Evolutionary conservation across 30 jellyfish, hydroid and myxozoan species (phyloP).

Genomic region (Pseudorhiza aurosa): DNA sequence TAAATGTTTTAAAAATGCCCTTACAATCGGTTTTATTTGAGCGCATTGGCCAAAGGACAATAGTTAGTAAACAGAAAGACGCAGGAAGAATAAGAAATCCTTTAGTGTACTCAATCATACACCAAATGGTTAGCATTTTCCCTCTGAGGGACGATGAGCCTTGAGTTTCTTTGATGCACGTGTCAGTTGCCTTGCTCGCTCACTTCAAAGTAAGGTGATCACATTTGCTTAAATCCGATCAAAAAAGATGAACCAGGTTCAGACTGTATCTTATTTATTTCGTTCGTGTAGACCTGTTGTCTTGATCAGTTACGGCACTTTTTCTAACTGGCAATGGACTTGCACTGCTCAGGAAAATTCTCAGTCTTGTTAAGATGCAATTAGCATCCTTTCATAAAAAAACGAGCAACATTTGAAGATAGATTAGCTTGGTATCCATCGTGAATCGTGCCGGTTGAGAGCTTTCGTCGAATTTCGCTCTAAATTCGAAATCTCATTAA

Average conservation of each 20-base stretch:
- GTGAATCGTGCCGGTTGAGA: no score
- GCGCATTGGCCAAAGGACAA: slow-evolving; percentile 9
- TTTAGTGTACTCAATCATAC: no score
- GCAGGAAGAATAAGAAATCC: background rate
- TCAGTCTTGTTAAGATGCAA: no score
- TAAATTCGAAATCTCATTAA: no score
- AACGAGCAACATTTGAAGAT: no score
- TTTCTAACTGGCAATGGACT: no score
- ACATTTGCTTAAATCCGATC: slow-evolving; percentile 1
- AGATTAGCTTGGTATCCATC: no score
- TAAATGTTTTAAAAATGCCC: slow-evolving; percentile 7
- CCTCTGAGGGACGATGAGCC: background rate
- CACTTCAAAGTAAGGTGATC: background rate
- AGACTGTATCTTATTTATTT: slow-evolving; percentile 13
- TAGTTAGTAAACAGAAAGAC: slow-evolving; percentile 13
- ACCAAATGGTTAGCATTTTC: background rate
- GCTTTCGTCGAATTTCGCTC: no score
- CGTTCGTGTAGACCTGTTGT: no score
- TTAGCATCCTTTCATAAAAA: no score
- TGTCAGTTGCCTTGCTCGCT: slow-evolving; percentile 1
- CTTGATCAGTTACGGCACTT: no score
- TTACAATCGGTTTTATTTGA: slow-evolving; percentile 20
- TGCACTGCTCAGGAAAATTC: no score
- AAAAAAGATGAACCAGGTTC: slow-evolving; percentile 9
- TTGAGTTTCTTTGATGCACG: background rate